phyloP scores from a whole-genome alignment of 2,888 invertebrate genomes.

The Ctenicera cuprea region DNA sequence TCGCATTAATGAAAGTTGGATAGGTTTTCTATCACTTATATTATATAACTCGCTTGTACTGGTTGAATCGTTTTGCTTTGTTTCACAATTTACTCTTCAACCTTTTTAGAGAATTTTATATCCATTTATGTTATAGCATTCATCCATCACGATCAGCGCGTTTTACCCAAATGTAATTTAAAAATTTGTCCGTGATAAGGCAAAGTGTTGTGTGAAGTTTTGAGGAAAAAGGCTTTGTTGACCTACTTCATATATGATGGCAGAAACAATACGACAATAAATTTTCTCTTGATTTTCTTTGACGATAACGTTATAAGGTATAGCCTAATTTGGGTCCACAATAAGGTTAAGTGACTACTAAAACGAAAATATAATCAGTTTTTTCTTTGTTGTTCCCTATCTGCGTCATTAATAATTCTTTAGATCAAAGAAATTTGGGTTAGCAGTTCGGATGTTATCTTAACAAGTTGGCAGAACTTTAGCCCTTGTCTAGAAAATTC shows the following conservation, averaged over 20 bases:
- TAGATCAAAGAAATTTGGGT: slow-evolving; percentile 24
- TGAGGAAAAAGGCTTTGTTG: no score
- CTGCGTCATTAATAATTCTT: slow-evolving; percentile 12
- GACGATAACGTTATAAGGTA: slow-evolving; percentile 1
- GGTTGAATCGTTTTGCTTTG: no score
- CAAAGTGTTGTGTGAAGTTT: no score
- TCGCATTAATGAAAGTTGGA: no score
- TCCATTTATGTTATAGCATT: background rate
- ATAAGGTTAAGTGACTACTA: slow-evolving; percentile 9
- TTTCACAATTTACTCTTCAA: no score
- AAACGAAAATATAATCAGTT: slow-evolving; percentile 1
- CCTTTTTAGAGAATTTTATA: background rate
- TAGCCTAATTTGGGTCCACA: background rate
- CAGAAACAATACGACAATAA: slow-evolving; percentile 1
- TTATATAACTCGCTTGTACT: no score
- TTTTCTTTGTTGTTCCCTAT: background rate
- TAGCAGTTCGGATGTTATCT: slow-evolving; percentile 24
- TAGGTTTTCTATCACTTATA: no score
- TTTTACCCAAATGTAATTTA: slow-evolving; percentile 2
- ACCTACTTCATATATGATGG: no score
- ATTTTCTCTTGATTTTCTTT: slow-evolving; percentile 11
- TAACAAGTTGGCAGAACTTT: slow-evolving; percentile 15
- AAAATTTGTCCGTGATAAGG: slow-evolving; percentile 11
- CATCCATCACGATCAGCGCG: slow-evolving; percentile 2
- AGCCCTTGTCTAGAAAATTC: slow-evolving; percentile 5